phyloP scores from a whole-genome alignment of 2,797 vertebrate species.

The Carapus acus region DNA sequence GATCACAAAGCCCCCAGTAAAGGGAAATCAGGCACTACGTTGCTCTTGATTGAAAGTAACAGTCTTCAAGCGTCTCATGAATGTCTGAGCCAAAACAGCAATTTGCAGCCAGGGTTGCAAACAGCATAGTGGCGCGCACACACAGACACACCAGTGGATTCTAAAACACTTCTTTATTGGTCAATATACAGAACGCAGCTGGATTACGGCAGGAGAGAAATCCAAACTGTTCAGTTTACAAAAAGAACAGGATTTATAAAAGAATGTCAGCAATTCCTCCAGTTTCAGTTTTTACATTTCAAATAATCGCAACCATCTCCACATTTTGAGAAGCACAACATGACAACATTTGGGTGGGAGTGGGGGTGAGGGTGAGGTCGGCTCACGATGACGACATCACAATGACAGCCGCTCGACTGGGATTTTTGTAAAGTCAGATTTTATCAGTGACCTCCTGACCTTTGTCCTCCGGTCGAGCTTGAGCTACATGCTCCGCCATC shows the following conservation, averaged over 20 bases:
- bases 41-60: too few relatives aligned
- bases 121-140: too few relatives aligned
- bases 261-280: conserved; percentile 74
- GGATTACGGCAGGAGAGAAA: conserved; percentile 72
- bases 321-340: conserved; percentile 56
- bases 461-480: background rate
- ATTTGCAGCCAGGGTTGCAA: too few relatives aligned
- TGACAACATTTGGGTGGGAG: conserved; percentile 56
- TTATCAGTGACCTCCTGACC: background rate
- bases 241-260: conserved; percentile 75
- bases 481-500: background rate
- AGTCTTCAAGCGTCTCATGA: too few relatives aligned
- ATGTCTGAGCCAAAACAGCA: too few relatives aligned
- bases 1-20: too few relatives aligned
- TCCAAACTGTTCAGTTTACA: conserved; percentile 67
- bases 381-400: conserved; percentile 72
- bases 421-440: conserved; percentile 25
- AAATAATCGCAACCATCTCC: conserved; percentile 34
- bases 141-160: too few relatives aligned
- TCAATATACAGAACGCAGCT: conserved; percentile 77
- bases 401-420: conserved; percentile 60
- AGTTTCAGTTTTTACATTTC: conserved; percentile 67
- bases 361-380: conserved; percentile 55
- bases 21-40: too few relatives aligned
- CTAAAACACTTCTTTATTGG: conserved; percentile 81